These are phyloP conservation scores for Etheostoma spectabile DNA, from an alignment of 2,113 vertebrate genomes.

Conservation along the genomic window DNA sequence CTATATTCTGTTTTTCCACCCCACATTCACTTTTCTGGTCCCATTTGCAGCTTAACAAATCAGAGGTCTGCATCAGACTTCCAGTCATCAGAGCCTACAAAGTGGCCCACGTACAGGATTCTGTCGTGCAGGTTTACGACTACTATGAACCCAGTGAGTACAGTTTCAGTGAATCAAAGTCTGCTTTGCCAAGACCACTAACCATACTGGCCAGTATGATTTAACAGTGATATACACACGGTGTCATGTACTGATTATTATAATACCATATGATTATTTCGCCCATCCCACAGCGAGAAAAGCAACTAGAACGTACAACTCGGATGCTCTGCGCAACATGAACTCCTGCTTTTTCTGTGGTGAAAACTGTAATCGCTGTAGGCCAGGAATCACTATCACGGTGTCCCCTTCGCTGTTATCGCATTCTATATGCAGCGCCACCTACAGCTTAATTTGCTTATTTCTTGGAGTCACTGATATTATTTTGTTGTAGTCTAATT, in stretches of 20 bases:
- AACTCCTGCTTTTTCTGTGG: constrained; percentile 85
- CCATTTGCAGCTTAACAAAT: constrained; percentile 87
- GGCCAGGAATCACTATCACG: constrained; percentile 38
- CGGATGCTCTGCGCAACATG: constrained; percentile 72
- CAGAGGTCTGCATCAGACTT: constrained; percentile 87
- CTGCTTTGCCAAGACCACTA: background rate
- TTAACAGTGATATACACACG: background rate
- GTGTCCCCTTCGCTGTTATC: background rate
- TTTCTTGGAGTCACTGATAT: constrained; percentile 32
- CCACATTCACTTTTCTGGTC: constrained; percentile 5
- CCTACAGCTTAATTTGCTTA: constrained; percentile 42
- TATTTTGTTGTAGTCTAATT: constrained; percentile 10
- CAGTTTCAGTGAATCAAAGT: no score
- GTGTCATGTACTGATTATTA: background rate
- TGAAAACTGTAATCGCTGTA: constrained; percentile 76
- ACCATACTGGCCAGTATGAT: background rate
- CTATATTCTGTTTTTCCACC: background rate
- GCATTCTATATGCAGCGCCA: background rate
- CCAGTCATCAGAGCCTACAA: constrained; percentile 86
- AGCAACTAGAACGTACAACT: constrained; percentile 87
- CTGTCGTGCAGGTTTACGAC: constrained; percentile 86
- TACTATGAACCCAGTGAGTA: constrained; percentile 93
- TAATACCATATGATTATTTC: background rate
- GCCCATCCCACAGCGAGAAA: constrained; percentile 79
- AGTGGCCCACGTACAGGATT: constrained; percentile 87